Evolutionary conservation across 2,113 vertebrate genomes (phyloP).

Genomic region (Gavialis gangeticus): DNA sequence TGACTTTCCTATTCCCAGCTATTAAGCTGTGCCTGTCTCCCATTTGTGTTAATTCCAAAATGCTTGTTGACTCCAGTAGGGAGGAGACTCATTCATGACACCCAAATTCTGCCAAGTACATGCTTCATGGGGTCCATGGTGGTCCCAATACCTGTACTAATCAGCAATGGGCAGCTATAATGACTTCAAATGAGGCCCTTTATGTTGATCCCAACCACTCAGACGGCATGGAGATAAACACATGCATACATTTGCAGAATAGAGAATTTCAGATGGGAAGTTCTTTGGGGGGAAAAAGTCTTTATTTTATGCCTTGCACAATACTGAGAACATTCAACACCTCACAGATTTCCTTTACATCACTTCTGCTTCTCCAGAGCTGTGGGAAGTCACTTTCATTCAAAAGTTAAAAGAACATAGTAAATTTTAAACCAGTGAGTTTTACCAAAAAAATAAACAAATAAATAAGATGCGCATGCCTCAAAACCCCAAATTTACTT

Average conservation of each 20-base stretch:
- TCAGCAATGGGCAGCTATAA: background rate
- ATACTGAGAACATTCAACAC: background rate
- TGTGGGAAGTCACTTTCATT: background rate
- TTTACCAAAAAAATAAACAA: background rate
- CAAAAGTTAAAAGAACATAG: too few species aligned
- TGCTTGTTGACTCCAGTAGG: background rate
- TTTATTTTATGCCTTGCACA: background rate
- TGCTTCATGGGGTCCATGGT: background rate
- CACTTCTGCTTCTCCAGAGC: background rate
- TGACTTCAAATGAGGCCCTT: background rate
- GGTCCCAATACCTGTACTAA: background rate
- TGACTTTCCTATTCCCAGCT: background rate
- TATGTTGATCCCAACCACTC: accelerated
- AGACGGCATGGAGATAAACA: background rate
- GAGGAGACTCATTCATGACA: too few species aligned
- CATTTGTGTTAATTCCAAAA: background rate
- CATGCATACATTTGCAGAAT: accelerated
- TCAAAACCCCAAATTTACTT: background rate
- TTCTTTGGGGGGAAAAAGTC: background rate
- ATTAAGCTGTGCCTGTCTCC: background rate
- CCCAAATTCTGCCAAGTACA: background rate
- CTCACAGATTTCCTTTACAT: background rate
- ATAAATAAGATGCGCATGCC: background rate
- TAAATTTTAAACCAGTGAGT: background rate
- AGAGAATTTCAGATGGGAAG: background rate